A percentile compares a stretch with the other conserved stretches of the same genome.
Evolutionary conservation across 2,113 vertebrate species (phyloP).

Genomic region (Carassius carassius): DNA sequence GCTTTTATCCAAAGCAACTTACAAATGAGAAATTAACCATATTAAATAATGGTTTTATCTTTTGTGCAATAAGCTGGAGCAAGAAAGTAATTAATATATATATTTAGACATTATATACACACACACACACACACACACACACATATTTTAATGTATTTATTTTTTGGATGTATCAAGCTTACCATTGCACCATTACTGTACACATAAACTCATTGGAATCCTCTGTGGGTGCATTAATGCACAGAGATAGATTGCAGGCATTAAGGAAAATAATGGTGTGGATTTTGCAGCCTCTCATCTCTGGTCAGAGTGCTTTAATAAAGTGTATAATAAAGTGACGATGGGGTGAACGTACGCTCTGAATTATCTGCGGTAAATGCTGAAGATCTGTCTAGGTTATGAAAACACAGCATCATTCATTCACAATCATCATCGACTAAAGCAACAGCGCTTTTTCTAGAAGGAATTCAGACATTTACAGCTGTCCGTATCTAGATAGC

Average conservation of each 20-base stretch:
- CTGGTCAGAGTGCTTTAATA: constrained; percentile 58
- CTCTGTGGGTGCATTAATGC: constrained; percentile 24
- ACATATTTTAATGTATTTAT: background rate
- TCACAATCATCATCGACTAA: constrained; percentile 62
- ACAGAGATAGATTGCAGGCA: constrained; percentile 55
- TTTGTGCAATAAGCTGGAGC: no score
- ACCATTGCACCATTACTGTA: constrained; percentile 19
- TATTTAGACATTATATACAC: no score
- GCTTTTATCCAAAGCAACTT: no score
- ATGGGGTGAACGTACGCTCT: constrained; percentile 60
- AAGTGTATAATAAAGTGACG: constrained; percentile 54
- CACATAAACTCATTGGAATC: constrained; percentile 9
- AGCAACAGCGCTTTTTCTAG: constrained; percentile 8
- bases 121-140: no score
- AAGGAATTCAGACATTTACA: background rate
- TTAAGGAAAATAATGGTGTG: constrained; percentile 50
- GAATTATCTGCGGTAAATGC: constrained; percentile 61
- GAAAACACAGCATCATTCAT: constrained; percentile 67
- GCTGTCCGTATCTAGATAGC: constrained; percentile 9
- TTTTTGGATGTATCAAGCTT: background rate
- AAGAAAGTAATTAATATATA: background rate
- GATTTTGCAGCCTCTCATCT: constrained; percentile 58
- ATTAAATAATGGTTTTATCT: background rate
- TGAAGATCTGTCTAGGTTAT: constrained; percentile 60
- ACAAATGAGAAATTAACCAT: no score